Conservation (phyloP, 2,797 vertebrate genomes). For the Tenualosa ilisha region DNA sequence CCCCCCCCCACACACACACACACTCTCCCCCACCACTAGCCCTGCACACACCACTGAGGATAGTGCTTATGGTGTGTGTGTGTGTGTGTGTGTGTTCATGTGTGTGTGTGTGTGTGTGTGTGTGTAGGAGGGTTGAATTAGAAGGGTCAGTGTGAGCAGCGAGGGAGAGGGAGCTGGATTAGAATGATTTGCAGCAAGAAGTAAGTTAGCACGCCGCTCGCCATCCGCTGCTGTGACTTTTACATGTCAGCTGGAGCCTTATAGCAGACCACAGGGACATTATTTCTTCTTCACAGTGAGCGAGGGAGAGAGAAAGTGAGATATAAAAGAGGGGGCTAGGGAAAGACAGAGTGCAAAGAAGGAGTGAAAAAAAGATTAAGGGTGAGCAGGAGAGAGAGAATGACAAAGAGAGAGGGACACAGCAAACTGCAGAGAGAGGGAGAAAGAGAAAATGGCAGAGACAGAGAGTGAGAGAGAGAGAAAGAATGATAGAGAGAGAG, state of each 20-base stretch:
- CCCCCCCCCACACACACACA: not conserved
- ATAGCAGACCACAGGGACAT: not conserved
- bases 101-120: not conserved
- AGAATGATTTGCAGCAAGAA: not conserved
- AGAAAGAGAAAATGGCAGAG: not conserved
- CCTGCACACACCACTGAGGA: not conserved
- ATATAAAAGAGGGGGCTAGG: not conserved
- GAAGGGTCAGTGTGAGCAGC: not conserved
- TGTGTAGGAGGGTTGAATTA: not conserved
- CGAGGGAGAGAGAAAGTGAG: not conserved
- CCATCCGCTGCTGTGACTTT: not conserved
- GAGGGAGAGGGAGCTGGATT: not conserved
- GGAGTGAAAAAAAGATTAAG: not conserved
- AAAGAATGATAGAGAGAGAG: not conserved
- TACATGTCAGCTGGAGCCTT: not conserved
- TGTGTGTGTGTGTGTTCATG: not conserved
- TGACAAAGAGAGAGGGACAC: not conserved
- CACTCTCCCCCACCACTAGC: not conserved
- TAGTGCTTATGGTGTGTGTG: not conserved
- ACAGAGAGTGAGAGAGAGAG: not conserved
- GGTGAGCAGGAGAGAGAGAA: not conserved
- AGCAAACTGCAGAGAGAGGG: not conserved
- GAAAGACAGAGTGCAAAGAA: not conserved
- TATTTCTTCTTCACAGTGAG: not conserved
- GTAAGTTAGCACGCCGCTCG: not conserved